Evolutionary conservation across 2,797 vertebrate species (phyloP).

Genomic region (Aulostomus chinensis): DNA sequence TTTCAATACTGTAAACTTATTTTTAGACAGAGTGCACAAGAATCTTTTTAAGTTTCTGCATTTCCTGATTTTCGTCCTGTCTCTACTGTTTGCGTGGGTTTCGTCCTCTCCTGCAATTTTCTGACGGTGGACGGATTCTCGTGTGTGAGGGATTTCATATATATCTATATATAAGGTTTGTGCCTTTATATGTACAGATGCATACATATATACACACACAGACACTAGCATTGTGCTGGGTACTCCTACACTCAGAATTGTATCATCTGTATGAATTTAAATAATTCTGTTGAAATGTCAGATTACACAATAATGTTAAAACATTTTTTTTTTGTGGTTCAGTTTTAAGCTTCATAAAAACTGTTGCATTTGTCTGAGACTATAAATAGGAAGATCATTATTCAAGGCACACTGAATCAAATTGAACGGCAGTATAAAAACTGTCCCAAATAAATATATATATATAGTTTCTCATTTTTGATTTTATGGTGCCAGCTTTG

Average conservation of each 20-base stretch:
- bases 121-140: slow-evolving; percentile 65
- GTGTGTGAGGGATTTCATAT: slow-evolving; percentile 72
- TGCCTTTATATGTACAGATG: slow-evolving; percentile 81
- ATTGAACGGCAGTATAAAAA: slow-evolving; percentile 95
- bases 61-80: slow-evolving; percentile 89
- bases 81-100: slow-evolving; percentile 71
- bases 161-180: slow-evolving; percentile 76
- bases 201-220: slow-evolving; percentile 81
- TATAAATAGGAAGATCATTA: slow-evolving; percentile 97
- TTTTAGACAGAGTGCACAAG: slow-evolving; percentile 99
- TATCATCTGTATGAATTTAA: slow-evolving; percentile 81
- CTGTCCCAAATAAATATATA: slow-evolving; percentile 88
- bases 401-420: slow-evolving; percentile 99
- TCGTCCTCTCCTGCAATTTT: slow-evolving; percentile 59
- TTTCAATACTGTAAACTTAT: slow-evolving; percentile 99
- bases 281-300: slow-evolving; percentile 58
- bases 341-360: slow-evolving; percentile 76
- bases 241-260: slow-evolving; percentile 84
- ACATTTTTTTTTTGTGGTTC: slow-evolving; percentile 38
- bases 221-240: slow-evolving; percentile 89
- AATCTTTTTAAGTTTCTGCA: slow-evolving; percentile 85
- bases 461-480: slow-evolving; percentile 27
- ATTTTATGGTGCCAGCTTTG: slow-evolving; percentile 94
- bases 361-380: slow-evolving; percentile 95
- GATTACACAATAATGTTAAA: slow-evolving; percentile 55